Evolutionary conservation across 2,888 invertebrate genomes (phyloP).

Genomic region (Hypercompe scribonia): DNA sequence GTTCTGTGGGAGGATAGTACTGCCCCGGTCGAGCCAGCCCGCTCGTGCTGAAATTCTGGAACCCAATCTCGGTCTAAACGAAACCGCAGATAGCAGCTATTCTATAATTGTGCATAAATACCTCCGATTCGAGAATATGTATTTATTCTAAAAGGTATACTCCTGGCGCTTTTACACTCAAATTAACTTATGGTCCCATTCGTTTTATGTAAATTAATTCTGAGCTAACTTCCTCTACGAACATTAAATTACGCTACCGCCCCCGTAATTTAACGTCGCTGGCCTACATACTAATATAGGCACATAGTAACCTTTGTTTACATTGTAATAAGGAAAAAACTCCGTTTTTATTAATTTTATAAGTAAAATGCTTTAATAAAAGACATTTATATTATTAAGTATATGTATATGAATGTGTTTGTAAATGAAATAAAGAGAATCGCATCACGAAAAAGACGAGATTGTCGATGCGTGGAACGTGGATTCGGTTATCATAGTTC

Average conservation of each 20-base stretch:
- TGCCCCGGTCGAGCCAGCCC: too few relatives aligned
- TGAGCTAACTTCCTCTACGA: background rate
- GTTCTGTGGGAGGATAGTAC: too few relatives aligned
- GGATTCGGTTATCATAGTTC: too few relatives aligned
- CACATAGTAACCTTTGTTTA: background rate
- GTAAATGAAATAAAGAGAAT: too few relatives aligned
- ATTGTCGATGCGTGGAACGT: too few relatives aligned
- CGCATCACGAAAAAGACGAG: too few relatives aligned
- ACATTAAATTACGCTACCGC: slow-evolving; percentile 3
- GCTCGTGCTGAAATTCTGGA: too few relatives aligned
- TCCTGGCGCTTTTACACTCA: background rate
- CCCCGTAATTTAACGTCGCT: background rate
- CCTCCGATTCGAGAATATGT: too few relatives aligned
- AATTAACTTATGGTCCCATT: background rate
- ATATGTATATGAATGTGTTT: background rate
- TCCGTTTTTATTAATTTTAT: too few relatives aligned
- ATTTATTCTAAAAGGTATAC: background rate
- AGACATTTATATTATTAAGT: background rate
- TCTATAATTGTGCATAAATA: too few relatives aligned
- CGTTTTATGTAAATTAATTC: slow-evolving; percentile 1
- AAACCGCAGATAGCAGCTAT: too few relatives aligned
- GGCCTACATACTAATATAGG: background rate
- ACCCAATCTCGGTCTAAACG: too few relatives aligned
- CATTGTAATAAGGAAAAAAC: background rate
- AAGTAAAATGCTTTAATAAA: background rate